Percentiles rank a stretch among this genome's conserved stretches.
Evolutionary conservation across 2,797 vertebrate genomes (phyloP).

Genomic region (Sparidentex hasta): DNA sequence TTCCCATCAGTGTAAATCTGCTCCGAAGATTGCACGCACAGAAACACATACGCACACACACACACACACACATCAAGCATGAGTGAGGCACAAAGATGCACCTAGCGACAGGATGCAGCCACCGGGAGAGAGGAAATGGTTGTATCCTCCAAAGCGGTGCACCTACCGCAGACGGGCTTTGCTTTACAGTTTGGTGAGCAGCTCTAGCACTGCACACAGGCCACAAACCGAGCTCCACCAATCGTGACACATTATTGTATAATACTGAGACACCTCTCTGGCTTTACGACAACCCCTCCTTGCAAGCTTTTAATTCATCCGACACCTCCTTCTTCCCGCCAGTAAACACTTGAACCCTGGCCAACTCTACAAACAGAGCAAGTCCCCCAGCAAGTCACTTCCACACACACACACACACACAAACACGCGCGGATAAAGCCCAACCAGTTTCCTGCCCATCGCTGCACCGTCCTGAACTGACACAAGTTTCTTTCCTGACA

Average conservation of each 20-base stretch:
- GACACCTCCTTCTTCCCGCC: slow-evolving; percentile 51
- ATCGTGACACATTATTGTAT: slow-evolving; percentile 1
- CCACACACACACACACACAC: slow-evolving; percentile 26
- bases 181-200: slow-evolving; percentile 30
- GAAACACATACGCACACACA: slow-evolving; percentile 40
- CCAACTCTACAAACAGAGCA: slow-evolving; percentile 40
- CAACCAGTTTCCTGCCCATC: slow-evolving; percentile 75
- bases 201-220: not conserved
- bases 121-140: slow-evolving; percentile 78
- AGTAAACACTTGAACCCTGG: slow-evolving; percentile 74
- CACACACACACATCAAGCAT: slow-evolving; percentile 49
- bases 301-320: slow-evolving; percentile 56
- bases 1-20: slow-evolving; percentile 81
- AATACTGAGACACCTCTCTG: not conserved
- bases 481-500: slow-evolving; percentile 85
- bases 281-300: slow-evolving; percentile 1
- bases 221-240: not conserved
- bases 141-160: slow-evolving; percentile 75
- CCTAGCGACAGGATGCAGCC: slow-evolving; percentile 84
- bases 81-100: slow-evolving; percentile 70
- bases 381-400: slow-evolving; percentile 28
- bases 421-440: slow-evolving; percentile 27
- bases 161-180: slow-evolving; percentile 36
- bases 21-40: slow-evolving; percentile 63
- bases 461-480: slow-evolving; percentile 71